These are phyloP conservation scores for Sarcophaga bullata DNA, from an alignment of 1,140 invertebrate genomes.

Conservation along the genomic window DNA sequence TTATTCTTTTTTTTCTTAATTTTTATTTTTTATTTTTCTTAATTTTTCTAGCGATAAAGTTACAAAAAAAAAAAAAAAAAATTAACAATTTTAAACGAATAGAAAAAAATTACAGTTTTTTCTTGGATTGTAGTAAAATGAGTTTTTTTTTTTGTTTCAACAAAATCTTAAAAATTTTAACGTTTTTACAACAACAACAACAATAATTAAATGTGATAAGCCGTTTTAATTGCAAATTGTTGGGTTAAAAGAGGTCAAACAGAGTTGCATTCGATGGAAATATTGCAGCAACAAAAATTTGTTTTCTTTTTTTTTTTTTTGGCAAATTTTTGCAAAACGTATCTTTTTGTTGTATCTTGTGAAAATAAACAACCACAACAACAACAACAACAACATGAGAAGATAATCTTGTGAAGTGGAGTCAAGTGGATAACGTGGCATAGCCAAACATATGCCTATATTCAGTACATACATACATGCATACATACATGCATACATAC, in stretches of 20 bases:
- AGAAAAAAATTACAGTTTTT: no score
- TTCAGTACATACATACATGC: no score
- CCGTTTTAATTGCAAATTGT: conserved; percentile 26
- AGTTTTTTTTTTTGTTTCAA: background rate
- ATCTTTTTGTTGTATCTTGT: background rate
- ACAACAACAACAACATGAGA: no score
- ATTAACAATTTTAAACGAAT: no score
- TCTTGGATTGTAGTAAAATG: background rate
- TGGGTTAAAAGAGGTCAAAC: conserved; percentile 7
- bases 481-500: no score
- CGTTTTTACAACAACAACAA: background rate
- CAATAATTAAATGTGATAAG: conserved; percentile 4
- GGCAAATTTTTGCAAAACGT: conserved; percentile 2
- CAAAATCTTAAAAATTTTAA: conserved; percentile 3
- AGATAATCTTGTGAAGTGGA: background rate
- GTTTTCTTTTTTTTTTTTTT: background rate
- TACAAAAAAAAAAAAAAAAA: background rate
- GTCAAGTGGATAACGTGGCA: background rate
- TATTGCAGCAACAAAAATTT: background rate
- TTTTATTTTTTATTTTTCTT: background rate
- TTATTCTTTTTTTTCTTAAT: background rate
- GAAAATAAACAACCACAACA: background rate
- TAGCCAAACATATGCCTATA: background rate
- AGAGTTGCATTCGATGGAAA: background rate
- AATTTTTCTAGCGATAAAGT: background rate